Conservation (phyloP, 2,113 vertebrate species). For the Aepyceros melampus region DNA sequence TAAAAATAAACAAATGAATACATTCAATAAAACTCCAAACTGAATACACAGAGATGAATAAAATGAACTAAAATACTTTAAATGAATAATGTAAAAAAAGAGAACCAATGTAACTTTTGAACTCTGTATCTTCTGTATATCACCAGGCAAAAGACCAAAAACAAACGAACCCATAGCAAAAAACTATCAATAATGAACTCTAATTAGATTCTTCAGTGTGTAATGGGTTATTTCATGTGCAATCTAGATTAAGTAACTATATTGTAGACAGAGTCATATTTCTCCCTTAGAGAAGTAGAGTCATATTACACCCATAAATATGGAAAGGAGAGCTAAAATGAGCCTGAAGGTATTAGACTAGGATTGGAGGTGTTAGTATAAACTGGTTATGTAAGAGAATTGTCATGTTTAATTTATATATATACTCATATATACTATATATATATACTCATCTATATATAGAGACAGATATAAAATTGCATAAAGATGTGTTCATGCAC, state of each 20-base stretch:
- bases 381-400: neutral
- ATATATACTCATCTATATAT: neutral
- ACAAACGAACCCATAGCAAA: neutral
- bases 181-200: neutral
- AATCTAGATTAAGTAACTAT: neutral
- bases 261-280: neutral
- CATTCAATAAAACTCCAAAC: neutral
- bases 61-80: neutral
- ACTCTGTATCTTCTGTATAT: neutral
- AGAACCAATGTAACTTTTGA: neutral
- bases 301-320: neutral
- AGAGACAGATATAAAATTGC: neutral
- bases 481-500: neutral
- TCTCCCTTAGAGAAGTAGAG: neutral
- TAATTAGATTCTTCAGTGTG: neutral
- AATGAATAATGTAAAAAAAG: neutral
- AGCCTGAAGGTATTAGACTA: neutral
- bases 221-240: neutral
- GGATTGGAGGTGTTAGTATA: neutral
- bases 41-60: neutral
- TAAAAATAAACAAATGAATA: neutral
- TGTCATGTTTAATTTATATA: neutral
- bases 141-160: neutral
- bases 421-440: no score
- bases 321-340: neutral